These are phyloP conservation scores for Labeo calbasu DNA, from an alignment of 2,797 vertebrate species.

Conservation along the genomic window DNA sequence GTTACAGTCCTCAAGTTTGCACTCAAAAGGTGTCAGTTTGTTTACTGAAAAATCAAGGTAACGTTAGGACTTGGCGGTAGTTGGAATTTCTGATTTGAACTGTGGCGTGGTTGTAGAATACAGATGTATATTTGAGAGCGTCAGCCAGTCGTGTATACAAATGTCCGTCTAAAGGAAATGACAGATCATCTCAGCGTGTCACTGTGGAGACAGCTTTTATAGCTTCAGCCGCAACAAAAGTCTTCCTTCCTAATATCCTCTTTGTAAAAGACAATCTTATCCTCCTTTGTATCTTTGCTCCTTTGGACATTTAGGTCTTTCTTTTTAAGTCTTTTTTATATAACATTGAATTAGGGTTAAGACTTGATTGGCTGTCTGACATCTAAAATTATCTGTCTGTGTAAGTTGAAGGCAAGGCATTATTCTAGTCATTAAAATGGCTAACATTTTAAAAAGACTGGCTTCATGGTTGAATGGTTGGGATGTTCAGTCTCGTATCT, in stretches of 20 bases:
- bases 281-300: slow-evolving; percentile 8
- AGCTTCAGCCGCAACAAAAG: neutral
- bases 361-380: slow-evolving; percentile 18
- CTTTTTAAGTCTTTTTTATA: neutral
- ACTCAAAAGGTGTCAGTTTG: neutral
- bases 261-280: neutral
- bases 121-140: slow-evolving; percentile 12
- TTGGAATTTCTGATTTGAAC: neutral
- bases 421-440: slow-evolving; percentile 11
- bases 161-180: neutral
- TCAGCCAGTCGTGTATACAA: neutral
- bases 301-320: neutral
- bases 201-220: neutral
- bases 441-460: slow-evolving; percentile 1
- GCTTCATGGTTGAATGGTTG: slow-evolving; percentile 19
- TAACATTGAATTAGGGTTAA: neutral
- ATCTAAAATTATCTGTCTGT: slow-evolving; percentile 15
- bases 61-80: neutral
- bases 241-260: neutral
- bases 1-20: neutral
- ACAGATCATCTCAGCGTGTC: neutral
- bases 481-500: neutral
- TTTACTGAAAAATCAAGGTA: neutral
- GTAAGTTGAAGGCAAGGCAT: neutral
- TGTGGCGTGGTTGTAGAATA: slow-evolving; percentile 13